Base-by-base conservation (phyloP, 2,797 vertebrate genomes). In the Hydrolagus colliei region DNA sequence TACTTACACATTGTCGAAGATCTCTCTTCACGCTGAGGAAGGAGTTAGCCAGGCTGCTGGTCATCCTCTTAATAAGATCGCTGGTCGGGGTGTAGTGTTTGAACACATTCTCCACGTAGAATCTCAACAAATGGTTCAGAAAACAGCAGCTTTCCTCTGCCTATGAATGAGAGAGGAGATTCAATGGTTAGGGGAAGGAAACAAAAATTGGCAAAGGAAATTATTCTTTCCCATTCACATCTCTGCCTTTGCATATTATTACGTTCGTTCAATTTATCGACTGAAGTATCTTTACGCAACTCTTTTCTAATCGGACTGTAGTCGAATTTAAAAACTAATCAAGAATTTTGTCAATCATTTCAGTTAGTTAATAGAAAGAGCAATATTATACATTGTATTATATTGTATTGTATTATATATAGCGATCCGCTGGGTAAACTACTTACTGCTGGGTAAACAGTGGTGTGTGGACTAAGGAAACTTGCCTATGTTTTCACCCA, bases 51-150 rank as follows among this genome's bases (percentile, higher is more conserved):
- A 96, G 87, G 10, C 92, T 91, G 4, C 95, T 95, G 87, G 90
- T 90, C 87, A 87, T 88, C 52, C 93, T 90, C 7, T 90, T 91
- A 13, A 93, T 88, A 75, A 92, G 88, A 0, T 92, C 88, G 86
- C 91, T 88, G 16, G 88, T 80, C 0, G 90, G 87, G 4, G 86
- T 86, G 27, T 90, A 92, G 89, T 90, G 92, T 16, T 87, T 88
- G 89, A 96, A 96, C 41, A 96, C 95, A 73, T 90, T 91, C 87
- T 94, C 93, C 9, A 95, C 86, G 16, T 95, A 95, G 91, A 96
- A 95, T 27, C 88, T 90, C 72, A 96, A 89, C 85, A 95, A 76
- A 1, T 94, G 92, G 35, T 85, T 92, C 85, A 95, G 10, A 85
- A 95, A 95, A 41, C 95, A 96, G 89, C 94, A 96, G 0, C 86